Conservation (phyloP, 2,888 invertebrate species). For the Frankliniella fusca region DNA sequence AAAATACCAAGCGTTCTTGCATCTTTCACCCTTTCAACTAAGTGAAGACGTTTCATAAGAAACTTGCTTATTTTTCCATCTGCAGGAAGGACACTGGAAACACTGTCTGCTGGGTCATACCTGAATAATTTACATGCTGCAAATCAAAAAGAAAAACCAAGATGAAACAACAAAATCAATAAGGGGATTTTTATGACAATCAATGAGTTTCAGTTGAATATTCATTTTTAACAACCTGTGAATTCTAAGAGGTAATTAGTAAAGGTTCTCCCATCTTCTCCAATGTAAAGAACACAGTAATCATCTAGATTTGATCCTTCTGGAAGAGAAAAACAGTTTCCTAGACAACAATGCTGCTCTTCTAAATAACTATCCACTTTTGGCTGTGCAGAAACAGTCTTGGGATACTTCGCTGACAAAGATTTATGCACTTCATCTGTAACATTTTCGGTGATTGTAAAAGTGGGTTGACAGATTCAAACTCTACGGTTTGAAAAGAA, state of each 20-base stretch:
- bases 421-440: background rate
- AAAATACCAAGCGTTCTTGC: conserved; percentile 81
- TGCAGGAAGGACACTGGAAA: background rate
- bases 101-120: conserved; percentile 30
- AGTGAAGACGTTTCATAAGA: conserved; percentile 73
- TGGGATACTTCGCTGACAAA: background rate
- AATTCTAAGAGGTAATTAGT: conserved; percentile 55
- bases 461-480: background rate
- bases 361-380: background rate
- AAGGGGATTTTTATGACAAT: background rate
- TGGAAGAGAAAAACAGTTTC: conserved; percentile 36
- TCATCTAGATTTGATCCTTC: conserved; percentile 46
- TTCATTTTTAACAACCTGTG: conserved; percentile 39
- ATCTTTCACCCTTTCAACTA: conserved; percentile 89
- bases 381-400: background rate
- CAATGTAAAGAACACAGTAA: conserved; percentile 62
- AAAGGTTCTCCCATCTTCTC: conserved; percentile 60
- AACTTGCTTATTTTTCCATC: conserved; percentile 50
- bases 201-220: background rate
- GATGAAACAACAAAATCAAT: background rate
- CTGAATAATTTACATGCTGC: conserved; percentile 30
- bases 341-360: background rate
- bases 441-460: background rate
- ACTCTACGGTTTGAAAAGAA: too few relatives aligned
- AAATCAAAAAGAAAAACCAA: conserved; percentile 32